A percentile compares a stretch with the other conserved stretches of the same genome.
Conservation (phyloP, 2,888 invertebrate species). For the Trachelus stipa region DNA sequence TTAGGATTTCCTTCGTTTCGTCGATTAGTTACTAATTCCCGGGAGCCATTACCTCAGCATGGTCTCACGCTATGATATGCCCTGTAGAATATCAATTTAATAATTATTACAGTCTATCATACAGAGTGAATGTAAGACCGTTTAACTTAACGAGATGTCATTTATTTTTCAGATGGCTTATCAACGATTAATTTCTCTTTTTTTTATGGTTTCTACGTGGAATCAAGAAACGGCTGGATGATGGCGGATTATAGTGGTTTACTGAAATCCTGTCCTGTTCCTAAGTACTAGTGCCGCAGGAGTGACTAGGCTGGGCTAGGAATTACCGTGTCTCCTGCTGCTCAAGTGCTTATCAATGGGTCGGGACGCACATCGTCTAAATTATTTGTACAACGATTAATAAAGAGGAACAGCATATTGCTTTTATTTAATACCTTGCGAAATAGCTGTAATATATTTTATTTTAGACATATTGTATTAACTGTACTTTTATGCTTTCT, state of each 20-base stretch:
- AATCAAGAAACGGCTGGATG: not conserved
- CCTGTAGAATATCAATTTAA: not conserved
- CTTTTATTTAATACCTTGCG: not conserved
- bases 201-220: not conserved
- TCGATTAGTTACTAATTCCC: conserved; percentile 46
- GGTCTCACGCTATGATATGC: not conserved
- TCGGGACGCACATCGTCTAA: conserved; percentile 61
- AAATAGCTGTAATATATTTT: not conserved
- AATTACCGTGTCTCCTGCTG: conserved; percentile 80
- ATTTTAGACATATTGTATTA: not conserved
- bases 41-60: conserved; percentile 13
- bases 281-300: conserved; percentile 96
- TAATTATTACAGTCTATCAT: not conserved
- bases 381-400: conserved; percentile 3
- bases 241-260: not conserved
- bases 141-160: not conserved
- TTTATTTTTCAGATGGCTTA: not conserved
- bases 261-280: conserved; percentile 75
- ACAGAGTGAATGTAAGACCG: not conserved
- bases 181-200: not conserved
- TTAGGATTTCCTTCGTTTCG: conserved; percentile 55
- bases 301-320: conserved; percentile 72
- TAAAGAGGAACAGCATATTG: not conserved
- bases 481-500: not conserved
- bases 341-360: conserved; percentile 91